phyloP scores from a whole-genome alignment of 2,888 invertebrate genomes.

The Noctua pronuba region DNA sequence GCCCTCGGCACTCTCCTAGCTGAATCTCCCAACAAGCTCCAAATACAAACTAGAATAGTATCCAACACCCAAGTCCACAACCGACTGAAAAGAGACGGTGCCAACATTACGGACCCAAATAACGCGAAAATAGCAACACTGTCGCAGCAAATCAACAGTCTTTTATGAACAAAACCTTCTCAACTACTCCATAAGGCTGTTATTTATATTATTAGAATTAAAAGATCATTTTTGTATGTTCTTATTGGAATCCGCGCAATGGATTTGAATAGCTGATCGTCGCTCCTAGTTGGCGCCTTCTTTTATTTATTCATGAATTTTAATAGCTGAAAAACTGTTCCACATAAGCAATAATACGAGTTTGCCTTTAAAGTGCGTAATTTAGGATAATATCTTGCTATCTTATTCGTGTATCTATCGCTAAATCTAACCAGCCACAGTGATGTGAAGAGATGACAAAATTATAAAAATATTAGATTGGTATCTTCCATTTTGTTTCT shows the following conservation, averaged over 20 bases:
- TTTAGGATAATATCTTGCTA: conserved; percentile 22
- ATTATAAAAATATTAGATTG: conserved; percentile 10
- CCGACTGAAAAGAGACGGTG: conserved; percentile 83
- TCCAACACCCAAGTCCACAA: conserved; percentile 79
- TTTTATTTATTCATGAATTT: conserved; percentile 39
- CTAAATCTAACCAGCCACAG: neutral
- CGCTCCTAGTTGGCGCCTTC: conserved; percentile 30
- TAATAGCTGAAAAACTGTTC: conserved; percentile 15
- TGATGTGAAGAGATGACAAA: neutral
- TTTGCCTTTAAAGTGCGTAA: conserved; percentile 31
- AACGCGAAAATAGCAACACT: conserved; percentile 82
- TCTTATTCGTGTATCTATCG: conserved; percentile 15
- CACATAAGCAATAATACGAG: conserved; percentile 33
- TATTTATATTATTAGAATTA: conserved; percentile 68
- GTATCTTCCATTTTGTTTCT: conserved; percentile 16
- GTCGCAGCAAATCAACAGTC: conserved; percentile 84
- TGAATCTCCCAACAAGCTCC: conserved; percentile 84
- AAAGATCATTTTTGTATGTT: conserved; percentile 62
- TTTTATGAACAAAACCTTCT: conserved; percentile 78
- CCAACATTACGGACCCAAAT: conserved; percentile 75
- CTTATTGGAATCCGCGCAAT: conserved; percentile 39
- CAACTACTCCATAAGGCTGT: conserved; percentile 66
- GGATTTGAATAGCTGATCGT: conserved; percentile 55
- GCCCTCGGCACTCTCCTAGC: conserved; percentile 93
- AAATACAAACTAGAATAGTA: conserved; percentile 83